phyloP scores from a whole-genome alignment of 2,113 vertebrate species.

The Cygnus atratus region DNA sequence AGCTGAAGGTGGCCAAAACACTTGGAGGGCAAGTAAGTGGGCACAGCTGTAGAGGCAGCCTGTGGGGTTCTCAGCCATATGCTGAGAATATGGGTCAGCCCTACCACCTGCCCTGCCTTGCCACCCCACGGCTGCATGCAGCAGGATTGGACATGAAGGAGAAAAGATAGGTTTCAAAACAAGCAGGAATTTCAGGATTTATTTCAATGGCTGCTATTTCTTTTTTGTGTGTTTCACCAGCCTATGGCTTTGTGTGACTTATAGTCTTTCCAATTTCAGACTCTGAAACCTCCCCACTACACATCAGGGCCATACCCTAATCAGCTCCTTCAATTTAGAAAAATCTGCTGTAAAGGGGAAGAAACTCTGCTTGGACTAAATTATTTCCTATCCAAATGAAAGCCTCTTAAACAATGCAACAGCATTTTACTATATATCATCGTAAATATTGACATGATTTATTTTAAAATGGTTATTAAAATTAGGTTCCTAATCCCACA shows the following conservation, averaged over 20 bases:
- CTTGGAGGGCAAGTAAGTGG: neutral
- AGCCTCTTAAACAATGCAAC: slow-evolving; percentile 23
- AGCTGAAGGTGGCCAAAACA: neutral
- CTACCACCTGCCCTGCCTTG: neutral
- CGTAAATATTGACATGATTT: slow-evolving; percentile 34
- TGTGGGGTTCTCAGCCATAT: accelerated
- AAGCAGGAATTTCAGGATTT: neutral
- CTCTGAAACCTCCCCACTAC: neutral
- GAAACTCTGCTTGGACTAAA: neutral
- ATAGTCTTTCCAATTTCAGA: neutral
- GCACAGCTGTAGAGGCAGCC: accelerated
- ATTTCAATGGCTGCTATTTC: neutral
- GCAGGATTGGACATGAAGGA: neutral
- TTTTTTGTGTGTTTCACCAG: neutral
- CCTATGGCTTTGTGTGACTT: neutral
- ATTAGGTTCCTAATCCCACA: slow-evolving; percentile 43
- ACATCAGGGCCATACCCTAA: neutral
- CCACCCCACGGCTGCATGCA: neutral
- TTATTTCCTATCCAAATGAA: slow-evolving; percentile 8
- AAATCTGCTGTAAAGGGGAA: neutral
- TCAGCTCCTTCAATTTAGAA: neutral
- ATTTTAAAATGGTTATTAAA: slow-evolving; percentile 38
- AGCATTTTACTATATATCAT: neutral
- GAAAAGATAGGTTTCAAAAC: neutral
- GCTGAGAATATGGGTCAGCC: neutral